These are phyloP conservation scores for Bettongia penicillata DNA, from an alignment of 2,113 vertebrate species.

Conservation along the genomic window DNA sequence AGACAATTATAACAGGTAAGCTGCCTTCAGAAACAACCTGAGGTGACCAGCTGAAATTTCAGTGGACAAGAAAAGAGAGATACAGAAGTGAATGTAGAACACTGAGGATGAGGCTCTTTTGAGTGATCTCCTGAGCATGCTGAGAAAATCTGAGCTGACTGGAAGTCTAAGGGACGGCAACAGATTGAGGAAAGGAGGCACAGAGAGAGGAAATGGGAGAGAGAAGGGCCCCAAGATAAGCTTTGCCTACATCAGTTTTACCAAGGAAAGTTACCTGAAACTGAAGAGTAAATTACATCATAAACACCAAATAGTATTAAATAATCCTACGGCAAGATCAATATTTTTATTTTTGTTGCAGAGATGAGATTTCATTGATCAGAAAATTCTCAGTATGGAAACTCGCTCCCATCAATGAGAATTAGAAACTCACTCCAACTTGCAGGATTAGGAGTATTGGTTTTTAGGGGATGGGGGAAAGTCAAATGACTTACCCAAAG, in stretches of 20 bases:
- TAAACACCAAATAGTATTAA: neutral
- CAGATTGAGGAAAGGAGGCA: neutral
- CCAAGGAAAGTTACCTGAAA: neutral
- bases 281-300: neutral
- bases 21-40: neutral
- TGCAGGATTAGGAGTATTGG: neutral
- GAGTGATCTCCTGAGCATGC: neutral
- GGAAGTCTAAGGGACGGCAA: neutral
- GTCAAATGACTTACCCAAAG: neutral
- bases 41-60: neutral
- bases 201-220: neutral
- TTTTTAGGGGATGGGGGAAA: neutral
- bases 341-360: neutral
- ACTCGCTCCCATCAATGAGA: neutral
- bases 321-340: neutral
- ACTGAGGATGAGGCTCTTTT: neutral
- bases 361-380: neutral
- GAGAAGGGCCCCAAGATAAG: neutral
- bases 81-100: neutral
- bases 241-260: neutral
- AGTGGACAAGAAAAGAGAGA: neutral
- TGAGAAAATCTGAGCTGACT: neutral
- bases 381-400: neutral
- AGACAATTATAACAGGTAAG: neutral
- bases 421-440: neutral